Evolutionary conservation across 2,797 vertebrate species (phyloP).

Genomic region (Chrosomus eos): DNA sequence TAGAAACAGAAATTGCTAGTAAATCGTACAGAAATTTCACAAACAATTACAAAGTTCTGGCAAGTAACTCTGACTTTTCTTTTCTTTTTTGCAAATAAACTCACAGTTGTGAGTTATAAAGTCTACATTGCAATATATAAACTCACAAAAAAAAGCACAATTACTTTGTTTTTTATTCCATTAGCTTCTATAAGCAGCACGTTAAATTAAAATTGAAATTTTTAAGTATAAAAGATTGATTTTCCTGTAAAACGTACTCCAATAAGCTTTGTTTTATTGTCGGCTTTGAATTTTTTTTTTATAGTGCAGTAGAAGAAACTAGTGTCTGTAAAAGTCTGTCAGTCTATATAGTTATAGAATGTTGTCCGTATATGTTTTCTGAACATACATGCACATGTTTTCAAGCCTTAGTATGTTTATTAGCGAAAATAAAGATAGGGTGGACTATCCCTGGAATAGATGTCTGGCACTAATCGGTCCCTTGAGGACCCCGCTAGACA

Average conservation of each 20-base stretch:
- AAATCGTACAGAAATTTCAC: no score
- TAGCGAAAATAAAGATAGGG: neutral
- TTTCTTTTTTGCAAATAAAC: no score
- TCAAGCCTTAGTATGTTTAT: neutral
- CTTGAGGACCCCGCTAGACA: constrained; percentile 18
- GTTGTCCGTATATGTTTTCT: neutral
- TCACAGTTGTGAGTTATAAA: neutral
- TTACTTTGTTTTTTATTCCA: neutral
- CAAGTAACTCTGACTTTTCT: no score
- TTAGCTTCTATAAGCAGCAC: neutral
- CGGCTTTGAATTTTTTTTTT: no score
- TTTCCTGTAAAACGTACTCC: neutral
- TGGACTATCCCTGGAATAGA: constrained; percentile 7
- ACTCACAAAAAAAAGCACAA: neutral
- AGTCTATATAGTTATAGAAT: neutral
- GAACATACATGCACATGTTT: neutral
- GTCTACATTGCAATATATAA: neutral
- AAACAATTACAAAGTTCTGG: no score
- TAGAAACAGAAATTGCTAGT: no score
- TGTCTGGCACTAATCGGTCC: constrained; percentile 22
- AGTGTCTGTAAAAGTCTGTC: neutral
- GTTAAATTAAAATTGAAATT: neutral
- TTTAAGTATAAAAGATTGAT: neutral
- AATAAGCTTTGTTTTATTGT: neutral
- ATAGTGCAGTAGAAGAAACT: neutral